Evolutionary conservation across 2,113 vertebrate species (phyloP), one percentile per base, ranked within the genome.

Genomic region (Craseonycteris thonglongyai): DNA sequence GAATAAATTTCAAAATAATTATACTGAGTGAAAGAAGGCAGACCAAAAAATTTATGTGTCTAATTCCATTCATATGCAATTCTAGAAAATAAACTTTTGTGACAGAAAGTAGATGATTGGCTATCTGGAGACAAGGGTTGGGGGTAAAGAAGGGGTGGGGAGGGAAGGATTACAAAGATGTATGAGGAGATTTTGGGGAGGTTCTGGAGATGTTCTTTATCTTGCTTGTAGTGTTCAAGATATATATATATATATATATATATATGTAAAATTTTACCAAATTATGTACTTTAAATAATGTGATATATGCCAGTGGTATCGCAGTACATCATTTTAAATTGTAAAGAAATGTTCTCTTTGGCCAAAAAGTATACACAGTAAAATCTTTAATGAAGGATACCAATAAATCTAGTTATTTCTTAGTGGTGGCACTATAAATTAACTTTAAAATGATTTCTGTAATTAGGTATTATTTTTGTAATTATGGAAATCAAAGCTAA

Each of bases 401-500:
- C 42, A 81, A 4, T 21, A 90, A 58, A n/a, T n/a, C 49, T 45
- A 24, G 28, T 47, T 54, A 33, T 76, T 90, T 93, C 21, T 81
- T 18, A 18, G 26, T 22, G 45, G 26, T 45, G 16, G 35, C 11
- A n/a, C 72, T 51, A 1, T 81, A 69, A 56, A n/a, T 68, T 78
- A 78, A 54, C 56, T 83, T 92, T 42, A 14, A 79, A 91, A n/a
- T 89, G 51, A 74, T 65, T 87, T 86, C 47, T 66, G 0, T 86
- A 71, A 65, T 66, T 61, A 82, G 51, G 13, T 2, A 86, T 81
- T 63, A 6, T 7, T 72, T 93, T 54, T 33, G 38, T 66, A 61
- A 66, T 76, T 75, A 88, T 49, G 71, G 87, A 92, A 85, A 75
- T 45, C n/a, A 79, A 91, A 86, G 51, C 59, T 42, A 82, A 93